Conservation (phyloP, 2,797 vertebrate species). For the Phataginus tetradactyla region DNA sequence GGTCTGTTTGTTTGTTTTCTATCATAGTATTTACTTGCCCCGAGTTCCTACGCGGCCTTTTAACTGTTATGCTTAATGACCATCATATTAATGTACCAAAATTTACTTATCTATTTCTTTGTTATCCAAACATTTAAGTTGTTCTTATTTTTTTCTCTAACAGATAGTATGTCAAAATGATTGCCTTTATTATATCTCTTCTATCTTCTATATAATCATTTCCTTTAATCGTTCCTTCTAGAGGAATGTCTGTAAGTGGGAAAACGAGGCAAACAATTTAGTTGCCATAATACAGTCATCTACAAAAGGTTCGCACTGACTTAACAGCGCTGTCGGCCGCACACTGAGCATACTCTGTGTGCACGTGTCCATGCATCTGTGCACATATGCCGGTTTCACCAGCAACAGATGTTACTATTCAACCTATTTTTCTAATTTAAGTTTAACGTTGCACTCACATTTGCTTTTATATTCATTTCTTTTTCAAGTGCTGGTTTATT, state of each 20-base stretch:
- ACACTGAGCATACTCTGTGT: rapidly evolving
- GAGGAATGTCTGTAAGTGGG: neutral
- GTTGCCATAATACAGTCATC: rapidly evolving
- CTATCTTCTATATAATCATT: neutral
- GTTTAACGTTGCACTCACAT: neutral
- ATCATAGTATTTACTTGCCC: rapidly evolving
- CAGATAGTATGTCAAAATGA: too few species aligned
- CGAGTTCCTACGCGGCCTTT: rapidly evolving
- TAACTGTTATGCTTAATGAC: neutral
- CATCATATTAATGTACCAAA: neutral
- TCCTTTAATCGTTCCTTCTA: neutral
- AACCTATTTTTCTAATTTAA: neutral
- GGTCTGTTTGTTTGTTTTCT: neutral
- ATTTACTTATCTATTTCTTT: neutral
- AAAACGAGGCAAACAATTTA: neutral
- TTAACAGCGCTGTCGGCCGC: rapidly evolving
- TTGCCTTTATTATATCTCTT: neutral
- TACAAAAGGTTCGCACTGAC: too few species aligned
- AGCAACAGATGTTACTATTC: neutral
- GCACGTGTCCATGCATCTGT: too few species aligned
- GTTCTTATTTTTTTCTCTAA: neutral
- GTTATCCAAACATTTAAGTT: neutral
- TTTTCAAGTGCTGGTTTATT: neutral
- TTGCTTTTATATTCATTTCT: neutral
- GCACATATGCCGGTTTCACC: neutral